Percentiles rank a stretch among this genome's conserved stretches.
Conservation (phyloP, 2,888 invertebrate species). For the Brachylomia viminalis region DNA sequence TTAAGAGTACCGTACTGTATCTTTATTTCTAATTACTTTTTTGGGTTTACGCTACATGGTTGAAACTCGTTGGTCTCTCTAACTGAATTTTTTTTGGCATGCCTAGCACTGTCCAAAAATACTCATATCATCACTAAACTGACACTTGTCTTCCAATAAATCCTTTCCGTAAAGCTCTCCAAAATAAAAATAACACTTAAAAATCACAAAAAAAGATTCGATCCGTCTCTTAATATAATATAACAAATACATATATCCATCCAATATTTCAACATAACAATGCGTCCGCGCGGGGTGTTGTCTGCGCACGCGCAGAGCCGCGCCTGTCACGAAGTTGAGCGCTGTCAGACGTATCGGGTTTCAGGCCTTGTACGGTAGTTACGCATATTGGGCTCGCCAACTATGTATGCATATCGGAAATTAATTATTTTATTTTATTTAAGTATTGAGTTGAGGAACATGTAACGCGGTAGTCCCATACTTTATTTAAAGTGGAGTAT, state of each 20-base stretch:
- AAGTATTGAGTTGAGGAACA: neutral
- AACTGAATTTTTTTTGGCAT: neutral
- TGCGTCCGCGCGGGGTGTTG: conserved; percentile 48
- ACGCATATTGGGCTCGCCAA: conserved; percentile 44
- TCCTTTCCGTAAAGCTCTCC: neutral
- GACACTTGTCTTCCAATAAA: neutral
- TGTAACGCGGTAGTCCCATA: neutral
- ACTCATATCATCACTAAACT: no score
- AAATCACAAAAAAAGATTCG: neutral
- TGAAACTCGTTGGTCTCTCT: neutral
- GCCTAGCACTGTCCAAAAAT: neutral
- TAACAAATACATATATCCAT: conserved; percentile 46
- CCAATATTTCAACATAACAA: conserved; percentile 56
- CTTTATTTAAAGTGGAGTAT: neutral
- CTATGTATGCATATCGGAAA: conserved; percentile 52
- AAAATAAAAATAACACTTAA: neutral
- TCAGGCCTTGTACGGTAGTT: conserved; percentile 67
- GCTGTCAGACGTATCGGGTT: conserved; percentile 72
- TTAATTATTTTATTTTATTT: conserved; percentile 36
- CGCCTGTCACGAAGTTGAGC: conserved; percentile 65
- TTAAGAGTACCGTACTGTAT: conserved; percentile 4
- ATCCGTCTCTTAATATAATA: neutral
- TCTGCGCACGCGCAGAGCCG: conserved; percentile 65
- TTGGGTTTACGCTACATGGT: neutral
- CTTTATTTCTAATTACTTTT: conserved; percentile 10